phyloP scores from a whole-genome alignment of 1,140 invertebrate genomes.

The Trichogramma pretiosum region DNA sequence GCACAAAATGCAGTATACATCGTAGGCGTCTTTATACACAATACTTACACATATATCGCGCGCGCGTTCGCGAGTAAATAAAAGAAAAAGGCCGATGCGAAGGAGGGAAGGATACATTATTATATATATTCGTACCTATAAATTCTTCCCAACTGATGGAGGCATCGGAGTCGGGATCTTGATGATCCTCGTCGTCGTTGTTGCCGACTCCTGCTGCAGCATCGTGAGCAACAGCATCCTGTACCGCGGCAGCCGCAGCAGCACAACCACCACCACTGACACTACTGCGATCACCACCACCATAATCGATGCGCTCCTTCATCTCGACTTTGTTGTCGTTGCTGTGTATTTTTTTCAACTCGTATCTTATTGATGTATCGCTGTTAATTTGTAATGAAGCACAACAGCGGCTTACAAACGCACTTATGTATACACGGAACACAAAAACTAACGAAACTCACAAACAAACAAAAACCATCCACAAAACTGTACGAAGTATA shows the following conservation, averaged over 20 bases:
- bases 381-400: too few species aligned
- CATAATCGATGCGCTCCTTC: conserved; percentile 4
- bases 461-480: too few species aligned
- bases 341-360: too few species aligned
- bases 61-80: not conserved
- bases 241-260: conserved; percentile 6
- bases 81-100: not conserved
- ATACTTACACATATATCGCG: not conserved
- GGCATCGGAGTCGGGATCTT: conserved; percentile 45
- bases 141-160: conserved; percentile 49
- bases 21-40: too few species aligned
- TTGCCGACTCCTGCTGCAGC: not conserved
- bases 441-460: too few species aligned
- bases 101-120: not conserved
- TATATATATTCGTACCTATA: conserved; percentile 39
- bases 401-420: too few species aligned
- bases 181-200: too few species aligned
- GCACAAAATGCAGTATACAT: too few species aligned
- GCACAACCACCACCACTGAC: not conserved
- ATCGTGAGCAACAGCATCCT: too few species aligned
- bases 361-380: too few species aligned
- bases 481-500: too few species aligned
- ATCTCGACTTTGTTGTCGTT: not conserved
- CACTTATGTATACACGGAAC: too few species aligned
- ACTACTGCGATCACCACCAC: not conserved